Conservation (phyloP, 2,888 invertebrate species). For the Trisateles emortualis region DNA sequence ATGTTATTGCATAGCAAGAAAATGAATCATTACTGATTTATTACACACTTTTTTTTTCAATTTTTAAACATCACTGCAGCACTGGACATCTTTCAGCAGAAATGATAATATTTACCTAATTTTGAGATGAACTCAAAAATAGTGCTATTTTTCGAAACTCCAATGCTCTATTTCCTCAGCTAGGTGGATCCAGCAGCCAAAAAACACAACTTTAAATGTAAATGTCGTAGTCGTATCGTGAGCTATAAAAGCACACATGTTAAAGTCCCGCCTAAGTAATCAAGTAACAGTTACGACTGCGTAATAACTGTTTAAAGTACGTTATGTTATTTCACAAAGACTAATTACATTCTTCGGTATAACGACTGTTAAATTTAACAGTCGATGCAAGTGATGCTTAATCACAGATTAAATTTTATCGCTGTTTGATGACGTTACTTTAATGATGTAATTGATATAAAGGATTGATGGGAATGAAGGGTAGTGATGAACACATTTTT, state of each 20-base stretch:
- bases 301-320: conserved; percentile 62
- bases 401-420: conserved; percentile 20
- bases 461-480: background rate
- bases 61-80: too few species aligned
- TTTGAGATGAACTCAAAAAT: too few species aligned
- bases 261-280: conserved; percentile 38
- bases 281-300: conserved; percentile 57
- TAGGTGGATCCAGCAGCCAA: too few species aligned
- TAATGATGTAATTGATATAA: background rate
- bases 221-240: conserved; percentile 22
- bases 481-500: too few species aligned
- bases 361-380: conserved; percentile 38
- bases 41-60: too few species aligned
- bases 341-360: conserved; percentile 52
- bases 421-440: background rate
- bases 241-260: conserved; percentile 19
- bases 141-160: too few species aligned
- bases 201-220: background rate
- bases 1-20: too few species aligned
- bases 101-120: too few species aligned
- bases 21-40: too few species aligned
- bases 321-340: conserved; percentile 57
- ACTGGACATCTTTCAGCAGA: too few species aligned
- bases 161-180: too few species aligned
- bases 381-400: conserved; percentile 20